Evolutionary conservation across 2,888 invertebrate genomes (phyloP), one percentile per base, ranked within the genome.

Genomic region (Phalera bucephala): DNA sequence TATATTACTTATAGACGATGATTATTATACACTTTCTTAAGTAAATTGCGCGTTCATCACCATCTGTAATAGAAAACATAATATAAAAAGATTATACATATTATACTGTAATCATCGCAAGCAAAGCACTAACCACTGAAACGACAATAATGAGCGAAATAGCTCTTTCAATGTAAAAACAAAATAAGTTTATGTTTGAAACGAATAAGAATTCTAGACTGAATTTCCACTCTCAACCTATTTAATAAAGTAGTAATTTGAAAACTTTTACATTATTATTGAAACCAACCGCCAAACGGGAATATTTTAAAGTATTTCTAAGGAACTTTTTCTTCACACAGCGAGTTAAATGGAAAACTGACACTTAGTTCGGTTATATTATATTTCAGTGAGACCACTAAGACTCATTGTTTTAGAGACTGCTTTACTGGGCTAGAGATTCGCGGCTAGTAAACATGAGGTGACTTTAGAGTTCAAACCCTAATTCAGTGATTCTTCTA

Each of bases 231-330:
- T 20, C 15, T 20, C 30, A 44, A 38, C 23, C 26, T n/a, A 29
- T 36, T 43, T 15, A 41, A 39, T 45, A 32, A 27, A 35, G 22
- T 43, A 36, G 28, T 36, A 37, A 40, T 31, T 48, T 30, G 31
- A 17, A 45, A 49, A 55, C 46, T 55, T 63, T 50, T 54, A 46
- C 48, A 44, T 52, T 49, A 51, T 48, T 51, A 62, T 52, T 55
- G 50, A 51, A 49, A 37, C 37, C 39, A 50, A 43, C 45, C 41
- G 40, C 33, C 38, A 45, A 43, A 35, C 21, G 36, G 17, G 31
- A 39, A 52, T 37, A 45, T 49, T 40, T 44, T 31, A 48, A 36
- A 37, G 36, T 37, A 45, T 50, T 39, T 36, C 42, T 36, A 8
- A 37, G 20, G 45, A 55, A 49, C 41, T 54, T 53, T 10, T 40